Conservation (phyloP, 2,888 invertebrate species). For the Drosophila pseudotalamancana region DNA sequence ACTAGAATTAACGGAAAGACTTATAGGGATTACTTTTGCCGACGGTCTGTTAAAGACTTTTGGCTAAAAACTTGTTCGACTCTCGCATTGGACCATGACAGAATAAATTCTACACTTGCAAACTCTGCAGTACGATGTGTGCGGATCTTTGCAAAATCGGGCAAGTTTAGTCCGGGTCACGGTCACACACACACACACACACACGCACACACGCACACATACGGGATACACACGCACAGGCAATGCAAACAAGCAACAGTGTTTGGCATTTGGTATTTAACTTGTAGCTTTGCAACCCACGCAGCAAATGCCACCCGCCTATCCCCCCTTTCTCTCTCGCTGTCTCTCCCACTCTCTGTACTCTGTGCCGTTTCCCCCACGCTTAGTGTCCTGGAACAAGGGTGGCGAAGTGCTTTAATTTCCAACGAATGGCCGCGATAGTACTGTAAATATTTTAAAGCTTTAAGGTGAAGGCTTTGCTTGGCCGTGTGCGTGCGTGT, state of each 20-base stretch:
- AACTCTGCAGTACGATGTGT: too few relatives aligned
- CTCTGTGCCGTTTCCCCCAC: not conserved
- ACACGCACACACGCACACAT: conserved; percentile 3
- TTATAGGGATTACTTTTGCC: too few relatives aligned
- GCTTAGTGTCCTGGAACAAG: conserved; percentile 4
- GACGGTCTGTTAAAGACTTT: too few relatives aligned
- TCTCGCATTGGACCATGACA: too few relatives aligned
- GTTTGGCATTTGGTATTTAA: conserved; percentile 44
- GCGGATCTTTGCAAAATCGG: too few relatives aligned
- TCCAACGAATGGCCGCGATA: conserved; percentile 28
- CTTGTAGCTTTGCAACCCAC: conserved; percentile 42
- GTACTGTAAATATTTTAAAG: conserved; percentile 41
- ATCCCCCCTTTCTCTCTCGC: not conserved
- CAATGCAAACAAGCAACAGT: conserved; percentile 43
- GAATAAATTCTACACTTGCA: too few relatives aligned
- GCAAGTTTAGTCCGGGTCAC: too few relatives aligned
- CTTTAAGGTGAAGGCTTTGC: conserved; percentile 39
- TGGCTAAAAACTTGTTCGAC: too few relatives aligned
- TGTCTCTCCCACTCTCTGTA: not conserved
- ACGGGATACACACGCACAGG: conserved; percentile 9
- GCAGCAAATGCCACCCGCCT: not conserved
- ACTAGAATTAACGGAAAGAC: too few relatives aligned
- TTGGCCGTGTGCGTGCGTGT: conserved; percentile 5
- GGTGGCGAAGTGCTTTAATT: conserved; percentile 41
- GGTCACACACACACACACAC: conserved; percentile 10